Evolutionary conservation across 2,797 vertebrate species (phyloP).

Genomic region (Cyclopterus lumpus): DNA sequence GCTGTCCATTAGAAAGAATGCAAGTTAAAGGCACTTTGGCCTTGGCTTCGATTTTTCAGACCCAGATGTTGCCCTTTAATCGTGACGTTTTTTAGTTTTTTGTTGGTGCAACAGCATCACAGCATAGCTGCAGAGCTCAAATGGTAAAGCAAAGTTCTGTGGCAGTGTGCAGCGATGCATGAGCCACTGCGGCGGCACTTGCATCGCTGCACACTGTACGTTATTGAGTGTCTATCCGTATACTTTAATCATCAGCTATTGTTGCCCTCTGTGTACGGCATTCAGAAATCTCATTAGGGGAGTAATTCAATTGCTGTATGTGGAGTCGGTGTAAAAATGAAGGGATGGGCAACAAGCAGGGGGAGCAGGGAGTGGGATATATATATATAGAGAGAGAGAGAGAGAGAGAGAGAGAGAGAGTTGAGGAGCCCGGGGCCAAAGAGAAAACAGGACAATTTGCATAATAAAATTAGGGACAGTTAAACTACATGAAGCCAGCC

Average conservation of each 20-base stretch:
- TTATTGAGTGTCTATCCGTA: not conserved
- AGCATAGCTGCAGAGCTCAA: not conserved
- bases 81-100: not conserved
- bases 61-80: not conserved
- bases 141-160: not conserved
- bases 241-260: slow-evolving; percentile 1
- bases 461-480: slow-evolving; percentile 85
- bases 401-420: slow-evolving; percentile 29
- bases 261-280: not conserved
- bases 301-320: slow-evolving; percentile 7
- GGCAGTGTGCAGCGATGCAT: not conserved
- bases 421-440: slow-evolving; percentile 74
- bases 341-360: slow-evolving; percentile 46
- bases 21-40: no score
- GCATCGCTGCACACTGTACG: not conserved
- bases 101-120: not conserved
- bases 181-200: not conserved
- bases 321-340: slow-evolving; percentile 33
- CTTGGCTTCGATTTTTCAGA: not conserved
- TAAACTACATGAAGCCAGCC: slow-evolving; percentile 75
- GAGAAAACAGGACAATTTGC: slow-evolving; percentile 83
- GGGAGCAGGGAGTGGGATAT: slow-evolving; percentile 44
- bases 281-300: slow-evolving; percentile 19
- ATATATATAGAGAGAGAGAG: slow-evolving; percentile 44
- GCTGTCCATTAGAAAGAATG: not conserved